Conservation (phyloP, 2,888 invertebrate species). For the Eupithecia tripunctaria region DNA sequence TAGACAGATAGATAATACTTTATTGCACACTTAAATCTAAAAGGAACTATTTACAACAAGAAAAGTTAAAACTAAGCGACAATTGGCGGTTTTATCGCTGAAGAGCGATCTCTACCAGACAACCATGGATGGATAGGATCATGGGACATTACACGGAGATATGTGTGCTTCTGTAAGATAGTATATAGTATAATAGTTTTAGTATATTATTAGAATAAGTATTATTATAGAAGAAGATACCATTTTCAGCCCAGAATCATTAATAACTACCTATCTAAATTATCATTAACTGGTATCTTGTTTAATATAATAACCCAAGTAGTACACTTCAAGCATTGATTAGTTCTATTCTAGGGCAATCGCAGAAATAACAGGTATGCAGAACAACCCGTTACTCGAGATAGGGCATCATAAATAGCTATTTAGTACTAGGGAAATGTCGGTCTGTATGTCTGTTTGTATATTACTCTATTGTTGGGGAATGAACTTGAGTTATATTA, state of each 20-base stretch:
- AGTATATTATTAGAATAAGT: too few relatives aligned
- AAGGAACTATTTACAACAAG: too few relatives aligned
- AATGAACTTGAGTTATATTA: constrained; percentile 37
- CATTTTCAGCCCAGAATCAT: background rate
- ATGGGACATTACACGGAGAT: too few relatives aligned
- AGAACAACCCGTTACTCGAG: constrained; percentile 47
- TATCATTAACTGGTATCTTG: background rate
- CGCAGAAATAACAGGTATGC: constrained; percentile 30
- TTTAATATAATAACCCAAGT: background rate
- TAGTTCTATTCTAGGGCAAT: constrained; percentile 10
- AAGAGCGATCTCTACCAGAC: too few relatives aligned
- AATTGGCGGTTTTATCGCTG: too few relatives aligned
- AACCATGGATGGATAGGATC: too few relatives aligned
- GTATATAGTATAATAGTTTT: too few relatives aligned
- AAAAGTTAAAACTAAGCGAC: too few relatives aligned
- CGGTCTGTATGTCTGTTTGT: constrained; percentile 43
- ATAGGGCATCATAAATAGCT: constrained; percentile 49
- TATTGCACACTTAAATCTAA: too few relatives aligned
- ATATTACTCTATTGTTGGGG: constrained; percentile 43
- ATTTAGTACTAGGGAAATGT: constrained; percentile 47
- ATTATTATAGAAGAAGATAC: too few relatives aligned
- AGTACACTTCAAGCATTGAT: constrained; percentile 1
- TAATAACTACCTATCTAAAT: background rate
- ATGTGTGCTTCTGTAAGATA: too few relatives aligned
- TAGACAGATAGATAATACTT: too few relatives aligned